Base-by-base conservation (phyloP, 1,140 invertebrate genomes). In the Matsumurasca onukii region DNA sequence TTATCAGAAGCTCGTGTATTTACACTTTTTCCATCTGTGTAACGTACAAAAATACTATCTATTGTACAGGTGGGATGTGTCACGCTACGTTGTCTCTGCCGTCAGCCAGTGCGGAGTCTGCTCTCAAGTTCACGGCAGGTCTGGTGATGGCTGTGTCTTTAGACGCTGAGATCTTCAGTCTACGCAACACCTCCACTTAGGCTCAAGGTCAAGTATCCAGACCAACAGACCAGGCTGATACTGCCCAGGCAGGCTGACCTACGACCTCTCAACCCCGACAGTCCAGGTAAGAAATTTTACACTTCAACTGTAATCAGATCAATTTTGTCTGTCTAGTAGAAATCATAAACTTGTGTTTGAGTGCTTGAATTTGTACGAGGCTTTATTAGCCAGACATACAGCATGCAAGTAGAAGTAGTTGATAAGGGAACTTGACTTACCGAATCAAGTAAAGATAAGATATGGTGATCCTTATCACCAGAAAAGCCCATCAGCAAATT, bases 51-150 rank as follows among this genome's bases (percentile, higher is more conserved):
- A 39, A 9, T 39, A 17, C 5, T 39, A 9, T 5, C 5, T 39
- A 9, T 5, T 68, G 73, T 78, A 30, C 75, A 90, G 83, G 89
- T 92, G 31, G 83, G 55, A 90, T 91, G 84, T 93, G 92, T 74
- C 86, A 85, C 30, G 95, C 93, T 22, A 82, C 85, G 0, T 94
- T 98, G 61, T 82, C 91, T 61, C 93, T 97, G 76, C 95, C 95
- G 12, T 86, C 88, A 69, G 89, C 87, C 2, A 87, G 92, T 74
- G 86, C 87, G 20, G 95, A 98, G 77, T 89, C 86, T 64, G 88
- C 93, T 5, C 78, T 96, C n/a, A 95, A 97, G 78, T 97, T 98
- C 76, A 95, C 94, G 22, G 94, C 95, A 0, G 95, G 95, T 0
- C 84, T 98, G 0, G 87, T 97, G 27, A 85, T 95, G 31, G 92